phyloP scores from a whole-genome alignment of 2,113 vertebrate species.

The Butorides virescens region DNA sequence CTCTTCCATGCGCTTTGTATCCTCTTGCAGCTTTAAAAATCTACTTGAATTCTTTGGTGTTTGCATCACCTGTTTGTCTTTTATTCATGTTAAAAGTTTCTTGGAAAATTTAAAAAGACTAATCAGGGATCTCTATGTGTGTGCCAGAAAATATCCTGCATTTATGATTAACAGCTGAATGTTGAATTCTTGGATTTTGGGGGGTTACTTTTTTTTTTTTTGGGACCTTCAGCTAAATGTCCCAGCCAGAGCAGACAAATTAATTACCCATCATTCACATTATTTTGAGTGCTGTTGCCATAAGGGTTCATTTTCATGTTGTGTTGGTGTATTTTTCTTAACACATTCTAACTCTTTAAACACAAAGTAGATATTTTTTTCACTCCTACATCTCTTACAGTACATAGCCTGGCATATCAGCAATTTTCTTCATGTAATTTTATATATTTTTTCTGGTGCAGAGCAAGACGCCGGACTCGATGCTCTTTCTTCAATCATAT shows the following conservation, averaged over 20 bases:
- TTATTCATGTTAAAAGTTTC: slow-evolving; percentile 36
- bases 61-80: slow-evolving; percentile 64
- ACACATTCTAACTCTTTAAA: background rate
- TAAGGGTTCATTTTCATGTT: slow-evolving; percentile 5
- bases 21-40: background rate
- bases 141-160: slow-evolving; percentile 41
- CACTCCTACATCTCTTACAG: background rate
- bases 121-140: background rate
- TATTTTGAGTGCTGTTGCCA: background rate
- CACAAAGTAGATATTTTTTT: background rate
- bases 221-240: background rate
- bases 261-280: background rate
- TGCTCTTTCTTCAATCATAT: slow-evolving; percentile 89
- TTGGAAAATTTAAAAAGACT: slow-evolving; percentile 47
- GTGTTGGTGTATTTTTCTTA: background rate
- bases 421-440: background rate
- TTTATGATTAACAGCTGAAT: slow-evolving; percentile 30
- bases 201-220: no score
- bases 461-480: slow-evolving; percentile 95
- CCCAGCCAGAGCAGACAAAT: background rate
- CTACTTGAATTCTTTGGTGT: slow-evolving; percentile 37
- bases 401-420: background rate
- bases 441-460: slow-evolving; percentile 50
- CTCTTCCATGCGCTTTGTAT: background rate
- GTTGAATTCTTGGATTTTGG: background rate